Evolutionary conservation across 2,888 invertebrate genomes (phyloP).

Genomic region (Cepaea hortensis): DNA sequence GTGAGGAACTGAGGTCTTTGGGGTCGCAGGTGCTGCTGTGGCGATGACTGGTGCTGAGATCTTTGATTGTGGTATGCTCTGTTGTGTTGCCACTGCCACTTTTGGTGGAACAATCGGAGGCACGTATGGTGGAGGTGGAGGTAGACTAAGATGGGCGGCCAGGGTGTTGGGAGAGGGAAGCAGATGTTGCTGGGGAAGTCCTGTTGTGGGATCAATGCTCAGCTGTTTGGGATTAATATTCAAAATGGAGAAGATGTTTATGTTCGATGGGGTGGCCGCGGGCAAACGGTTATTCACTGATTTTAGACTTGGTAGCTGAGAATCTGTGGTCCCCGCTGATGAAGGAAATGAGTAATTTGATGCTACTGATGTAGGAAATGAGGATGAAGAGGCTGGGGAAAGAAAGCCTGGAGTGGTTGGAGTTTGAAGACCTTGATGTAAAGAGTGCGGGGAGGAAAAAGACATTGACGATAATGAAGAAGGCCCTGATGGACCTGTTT

Average conservation of each 20-base stretch:
- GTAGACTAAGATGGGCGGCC: conserved; percentile 42
- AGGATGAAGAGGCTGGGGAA: conserved; percentile 33
- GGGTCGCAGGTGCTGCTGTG: neutral
- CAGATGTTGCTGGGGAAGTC: conserved; percentile 37
- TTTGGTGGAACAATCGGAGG: conserved; percentile 41
- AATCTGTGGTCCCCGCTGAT: neutral
- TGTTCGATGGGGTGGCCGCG: conserved; percentile 18
- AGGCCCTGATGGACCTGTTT: conserved; percentile 41
- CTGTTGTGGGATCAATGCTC: conserved; percentile 26
- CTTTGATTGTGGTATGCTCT: conserved; percentile 28
- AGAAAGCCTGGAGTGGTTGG: conserved; percentile 24
- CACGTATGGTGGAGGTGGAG: conserved; percentile 49
- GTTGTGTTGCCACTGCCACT: conserved; percentile 20
- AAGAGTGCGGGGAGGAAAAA: conserved; percentile 35
- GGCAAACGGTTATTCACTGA: conserved; percentile 31
- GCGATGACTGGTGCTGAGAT: neutral
- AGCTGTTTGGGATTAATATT: conserved; percentile 40
- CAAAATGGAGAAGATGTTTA: conserved; percentile 43
- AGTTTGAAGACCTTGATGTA: conserved; percentile 3
- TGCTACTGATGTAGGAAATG: neutral
- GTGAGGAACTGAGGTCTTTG: conserved; percentile 57
- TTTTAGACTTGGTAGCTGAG: conserved; percentile 8
- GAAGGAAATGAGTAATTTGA: conserved; percentile 21
- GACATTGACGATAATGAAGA: conserved; percentile 17
- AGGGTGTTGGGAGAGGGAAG: conserved; percentile 52